phyloP scores from a whole-genome alignment of 2,888 invertebrate genomes.

The Eristalinus sepulchralis region DNA sequence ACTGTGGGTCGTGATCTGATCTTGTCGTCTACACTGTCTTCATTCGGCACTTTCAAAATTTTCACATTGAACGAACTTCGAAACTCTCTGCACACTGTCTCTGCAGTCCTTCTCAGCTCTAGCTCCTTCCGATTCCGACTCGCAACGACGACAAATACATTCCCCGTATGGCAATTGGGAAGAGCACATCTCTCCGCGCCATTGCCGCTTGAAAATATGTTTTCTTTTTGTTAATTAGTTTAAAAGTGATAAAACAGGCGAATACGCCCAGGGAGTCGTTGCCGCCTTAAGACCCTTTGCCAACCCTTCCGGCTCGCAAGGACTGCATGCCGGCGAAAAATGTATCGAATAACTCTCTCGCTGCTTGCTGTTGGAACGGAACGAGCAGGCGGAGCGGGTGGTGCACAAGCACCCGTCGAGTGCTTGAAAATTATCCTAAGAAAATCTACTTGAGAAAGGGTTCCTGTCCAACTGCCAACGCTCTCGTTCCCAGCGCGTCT shows the following conservation, averaged over 20 bases:
- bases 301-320: background rate
- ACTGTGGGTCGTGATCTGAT: no score
- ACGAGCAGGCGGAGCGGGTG: background rate
- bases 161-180: constrained; percentile 27
- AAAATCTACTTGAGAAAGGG: constrained; percentile 47
- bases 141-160: constrained; percentile 25
- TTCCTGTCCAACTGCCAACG: background rate
- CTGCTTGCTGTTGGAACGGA: background rate
- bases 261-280: background rate
- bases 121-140: background rate
- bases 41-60: no score
- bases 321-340: background rate
- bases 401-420: background rate
- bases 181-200: constrained; percentile 18
- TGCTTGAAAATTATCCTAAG: constrained; percentile 34
- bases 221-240: constrained; percentile 58
- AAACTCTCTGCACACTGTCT: constrained; percentile 1
- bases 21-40: no score
- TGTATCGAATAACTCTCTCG: constrained; percentile 26
- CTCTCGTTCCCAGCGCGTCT: background rate
- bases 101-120: background rate
- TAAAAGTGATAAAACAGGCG: constrained; percentile 34
- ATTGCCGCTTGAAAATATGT: constrained; percentile 40
- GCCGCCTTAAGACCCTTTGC: background rate
- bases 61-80: no score